Conservation (phyloP, 2,797 vertebrate genomes). For the Spinus olivaceus region DNA sequence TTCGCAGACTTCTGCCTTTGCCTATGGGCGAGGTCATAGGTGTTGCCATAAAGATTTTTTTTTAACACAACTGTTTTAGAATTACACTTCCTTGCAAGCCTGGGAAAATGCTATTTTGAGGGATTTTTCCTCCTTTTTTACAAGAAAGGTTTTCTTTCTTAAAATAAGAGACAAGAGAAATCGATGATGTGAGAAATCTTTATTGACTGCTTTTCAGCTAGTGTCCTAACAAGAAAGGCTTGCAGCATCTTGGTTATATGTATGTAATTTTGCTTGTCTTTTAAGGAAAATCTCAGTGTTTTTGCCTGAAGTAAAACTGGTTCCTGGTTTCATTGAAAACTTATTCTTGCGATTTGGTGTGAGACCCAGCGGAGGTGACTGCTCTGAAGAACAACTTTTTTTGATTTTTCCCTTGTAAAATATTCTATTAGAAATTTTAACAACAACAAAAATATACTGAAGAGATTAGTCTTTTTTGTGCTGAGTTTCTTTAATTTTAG, state of each 20-base stretch:
- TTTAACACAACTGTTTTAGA: not conserved
- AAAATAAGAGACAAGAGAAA: not conserved
- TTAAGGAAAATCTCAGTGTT: not conserved
- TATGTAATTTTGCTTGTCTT: not conserved
- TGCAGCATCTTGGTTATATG: not conserved
- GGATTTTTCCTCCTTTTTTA: not conserved
- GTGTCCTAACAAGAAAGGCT: not conserved
- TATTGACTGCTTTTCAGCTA: not conserved
- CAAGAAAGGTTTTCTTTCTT: not conserved
- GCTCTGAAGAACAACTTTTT: not conserved
- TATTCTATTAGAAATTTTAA: not conserved
- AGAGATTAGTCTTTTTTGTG: not conserved
- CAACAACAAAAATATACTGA: not conserved
- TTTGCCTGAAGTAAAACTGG: not conserved
- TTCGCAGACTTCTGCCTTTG: conserved; percentile 6
- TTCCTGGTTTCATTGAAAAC: not conserved
- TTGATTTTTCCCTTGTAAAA: not conserved
- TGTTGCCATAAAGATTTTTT: not conserved
- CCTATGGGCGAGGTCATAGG: not conserved
- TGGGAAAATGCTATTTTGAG: not conserved
- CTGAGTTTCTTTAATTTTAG: not conserved
- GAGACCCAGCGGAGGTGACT: not conserved
- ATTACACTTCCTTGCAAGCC: not conserved
- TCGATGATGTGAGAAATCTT: not conserved
- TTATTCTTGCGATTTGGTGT: not conserved